Evolutionary conservation across 2,888 invertebrate species (phyloP), one percentile per base, ranked within the genome.

Genomic region (Lagria hirta): DNA sequence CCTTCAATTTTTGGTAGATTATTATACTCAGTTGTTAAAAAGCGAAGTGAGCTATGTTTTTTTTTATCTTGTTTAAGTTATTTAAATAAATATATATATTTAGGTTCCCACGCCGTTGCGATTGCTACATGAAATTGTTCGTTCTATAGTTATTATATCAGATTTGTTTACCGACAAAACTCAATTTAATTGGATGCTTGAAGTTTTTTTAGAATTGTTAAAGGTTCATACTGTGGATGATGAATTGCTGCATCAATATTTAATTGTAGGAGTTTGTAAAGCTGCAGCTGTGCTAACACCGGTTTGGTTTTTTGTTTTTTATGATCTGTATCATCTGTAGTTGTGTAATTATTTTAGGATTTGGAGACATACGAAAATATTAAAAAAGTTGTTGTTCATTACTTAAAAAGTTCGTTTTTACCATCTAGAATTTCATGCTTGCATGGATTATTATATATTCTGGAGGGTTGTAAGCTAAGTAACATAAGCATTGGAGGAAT

Each of bases 1-100:
- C 72, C 73, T 96, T 35, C 92, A 93, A 66, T 86, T 97, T 64
- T 76, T 97, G 10, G 81, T 94, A 68, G 96, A 97, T 69, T 81
- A 96, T 17, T 92, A 91, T 54, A 81, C 88, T 1, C 90, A 93
- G 42, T 82, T 86, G 80, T 69, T 83, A 47, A 73, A 76, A 33
- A 58, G 69, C 27, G 24, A 38, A 30, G 38, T 38, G 20, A 6
- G 20, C 5, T n/a, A 18, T n/a, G 20, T 18, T 18, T 18, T 18
- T 18, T 5, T n/a, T 23, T 23, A 4, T 23, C n/a, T 23, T 23
- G 24, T 24, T 24, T 24, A 4, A 7, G 8, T 24, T n/a, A 23
- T n/a, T n/a, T n/a, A n/a, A n/a, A n/a, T 23, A 23, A 23, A 23
- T 6, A 10, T 23, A 4, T 12, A 18, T 11, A 21, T 68, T 61